A percentile compares a stretch with the other conserved stretches of the same genome.
These are phyloP conservation scores for Pygoscelis adeliae DNA, from an alignment of 2,113 vertebrate species.

Conservation along the genomic window DNA sequence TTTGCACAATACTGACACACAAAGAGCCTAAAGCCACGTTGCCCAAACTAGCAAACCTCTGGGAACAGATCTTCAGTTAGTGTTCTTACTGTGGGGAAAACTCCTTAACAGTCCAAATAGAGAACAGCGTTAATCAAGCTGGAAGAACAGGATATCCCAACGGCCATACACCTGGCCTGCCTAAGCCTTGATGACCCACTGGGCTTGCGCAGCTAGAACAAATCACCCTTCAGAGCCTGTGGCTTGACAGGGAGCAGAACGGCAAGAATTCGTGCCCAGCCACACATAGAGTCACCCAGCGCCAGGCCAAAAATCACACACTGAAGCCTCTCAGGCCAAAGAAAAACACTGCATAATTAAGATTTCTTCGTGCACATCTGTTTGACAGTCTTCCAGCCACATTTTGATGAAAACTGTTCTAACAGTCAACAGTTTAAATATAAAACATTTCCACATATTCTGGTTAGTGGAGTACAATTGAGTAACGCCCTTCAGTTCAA, in stretches of 20 bases:
- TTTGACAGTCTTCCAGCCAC: slow-evolving; percentile 21
- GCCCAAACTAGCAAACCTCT: background rate
- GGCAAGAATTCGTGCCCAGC: background rate
- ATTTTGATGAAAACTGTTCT: background rate
- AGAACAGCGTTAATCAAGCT: rapidly evolving
- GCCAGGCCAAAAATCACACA: slow-evolving; percentile 2
- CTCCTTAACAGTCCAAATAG: background rate
- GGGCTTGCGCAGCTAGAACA: background rate
- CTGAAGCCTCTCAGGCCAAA: background rate
- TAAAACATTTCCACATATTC: background rate
- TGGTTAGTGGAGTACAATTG: background rate
- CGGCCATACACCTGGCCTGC: background rate
- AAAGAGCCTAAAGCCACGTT: background rate
- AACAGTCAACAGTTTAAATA: background rate
- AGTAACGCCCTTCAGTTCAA: background rate
- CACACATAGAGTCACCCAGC: background rate
- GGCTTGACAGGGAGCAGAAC: background rate
- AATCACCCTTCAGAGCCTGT: background rate
- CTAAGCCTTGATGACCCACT: rapidly evolving
- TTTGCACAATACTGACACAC: slow-evolving; percentile 8
- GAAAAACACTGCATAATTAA: slow-evolving; percentile 1
- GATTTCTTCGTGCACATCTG: background rate
- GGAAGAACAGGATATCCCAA: background rate
- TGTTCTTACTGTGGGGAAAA: background rate
- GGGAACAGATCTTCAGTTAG: background rate